These are phyloP conservation scores for Drosophila kepulauana DNA, from an alignment of 1,140 invertebrate species.

Conservation along the genomic window DNA sequence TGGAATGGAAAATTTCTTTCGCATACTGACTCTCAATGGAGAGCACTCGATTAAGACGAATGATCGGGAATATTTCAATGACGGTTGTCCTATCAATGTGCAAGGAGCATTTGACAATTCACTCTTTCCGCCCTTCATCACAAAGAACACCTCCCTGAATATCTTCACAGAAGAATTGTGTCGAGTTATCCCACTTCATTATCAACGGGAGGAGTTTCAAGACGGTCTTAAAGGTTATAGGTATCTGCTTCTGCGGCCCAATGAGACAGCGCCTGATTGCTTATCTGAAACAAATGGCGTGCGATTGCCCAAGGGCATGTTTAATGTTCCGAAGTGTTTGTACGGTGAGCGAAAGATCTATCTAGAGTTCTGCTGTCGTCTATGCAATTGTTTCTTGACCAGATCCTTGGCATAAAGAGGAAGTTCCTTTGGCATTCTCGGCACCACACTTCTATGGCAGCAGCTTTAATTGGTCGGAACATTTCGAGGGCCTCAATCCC, in stretches of 20 bases:
- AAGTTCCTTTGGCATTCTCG: slow-evolving; percentile 77
- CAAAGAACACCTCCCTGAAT: slow-evolving; percentile 46
- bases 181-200: slow-evolving; percentile 58
- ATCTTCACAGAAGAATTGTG: slow-evolving; percentile 69
- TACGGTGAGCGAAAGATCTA: slow-evolving; percentile 84
- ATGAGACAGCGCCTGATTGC: slow-evolving; percentile 38
- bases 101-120: slow-evolving; percentile 59
- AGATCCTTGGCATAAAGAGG: slow-evolving; percentile 79
- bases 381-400: background rate
- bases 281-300: slow-evolving; percentile 53
- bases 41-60: slow-evolving; percentile 84
- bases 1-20: slow-evolving; percentile 87
- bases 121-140: slow-evolving; percentile 61
- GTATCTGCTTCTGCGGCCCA: slow-evolving; percentile 41
- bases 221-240: slow-evolving; percentile 53
- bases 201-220: slow-evolving; percentile 35
- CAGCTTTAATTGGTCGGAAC: slow-evolving; percentile 85
- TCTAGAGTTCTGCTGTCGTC: too few species aligned
- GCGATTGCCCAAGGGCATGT: slow-evolving; percentile 85
- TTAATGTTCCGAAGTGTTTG: slow-evolving; percentile 87
- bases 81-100: slow-evolving; percentile 53
- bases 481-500: slow-evolving; percentile 88
- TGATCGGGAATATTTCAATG: slow-evolving; percentile 72
- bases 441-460: slow-evolving; percentile 85
- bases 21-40: slow-evolving; percentile 80